A percentile compares a stretch with the other conserved stretches of the same genome.
These are phyloP conservation scores for Pristiophorus japonicus DNA, from an alignment of 2,113 vertebrate genomes.

Conservation along the genomic window DNA sequence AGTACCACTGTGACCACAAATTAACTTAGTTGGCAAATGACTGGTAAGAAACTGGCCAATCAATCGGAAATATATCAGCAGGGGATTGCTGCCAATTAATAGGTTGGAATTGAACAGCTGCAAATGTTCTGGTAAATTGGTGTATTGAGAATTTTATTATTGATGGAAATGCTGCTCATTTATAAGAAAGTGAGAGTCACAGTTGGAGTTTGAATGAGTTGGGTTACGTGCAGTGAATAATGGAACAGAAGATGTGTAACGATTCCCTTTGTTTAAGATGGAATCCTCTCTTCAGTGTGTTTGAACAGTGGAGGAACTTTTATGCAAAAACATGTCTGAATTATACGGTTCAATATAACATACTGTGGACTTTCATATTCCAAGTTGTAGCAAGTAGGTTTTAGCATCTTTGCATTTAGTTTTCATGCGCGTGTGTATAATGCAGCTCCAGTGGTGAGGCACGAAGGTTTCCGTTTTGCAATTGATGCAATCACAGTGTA, in stretches of 20 bases:
- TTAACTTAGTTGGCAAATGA: not conserved
- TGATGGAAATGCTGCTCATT: not conserved
- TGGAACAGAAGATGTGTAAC: not conserved
- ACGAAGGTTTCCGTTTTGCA: not conserved
- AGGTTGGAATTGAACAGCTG: slow-evolving; percentile 8
- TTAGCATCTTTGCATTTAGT: not conserved
- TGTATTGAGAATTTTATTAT: not conserved
- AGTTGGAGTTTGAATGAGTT: not conserved
- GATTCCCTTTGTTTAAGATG: not conserved
- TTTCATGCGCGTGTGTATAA: not conserved
- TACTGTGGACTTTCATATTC: not conserved
- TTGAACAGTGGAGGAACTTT: not conserved
- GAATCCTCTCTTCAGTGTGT: not conserved
- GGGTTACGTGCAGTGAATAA: not conserved
- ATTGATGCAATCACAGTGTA: not conserved
- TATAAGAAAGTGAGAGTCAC: not conserved
- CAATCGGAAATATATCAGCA: not conserved
- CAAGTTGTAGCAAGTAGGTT: not conserved
- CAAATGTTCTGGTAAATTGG: slow-evolving; percentile 2
- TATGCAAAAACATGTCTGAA: not conserved
- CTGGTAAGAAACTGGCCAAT: not conserved
- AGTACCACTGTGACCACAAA: slow-evolving; percentile 9
- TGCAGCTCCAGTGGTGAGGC: not conserved
- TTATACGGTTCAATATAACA: not conserved
- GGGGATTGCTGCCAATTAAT: not conserved